Evolutionary conservation across 1,140 invertebrate species (phyloP).

Genomic region (Drosophila baimaii): DNA sequence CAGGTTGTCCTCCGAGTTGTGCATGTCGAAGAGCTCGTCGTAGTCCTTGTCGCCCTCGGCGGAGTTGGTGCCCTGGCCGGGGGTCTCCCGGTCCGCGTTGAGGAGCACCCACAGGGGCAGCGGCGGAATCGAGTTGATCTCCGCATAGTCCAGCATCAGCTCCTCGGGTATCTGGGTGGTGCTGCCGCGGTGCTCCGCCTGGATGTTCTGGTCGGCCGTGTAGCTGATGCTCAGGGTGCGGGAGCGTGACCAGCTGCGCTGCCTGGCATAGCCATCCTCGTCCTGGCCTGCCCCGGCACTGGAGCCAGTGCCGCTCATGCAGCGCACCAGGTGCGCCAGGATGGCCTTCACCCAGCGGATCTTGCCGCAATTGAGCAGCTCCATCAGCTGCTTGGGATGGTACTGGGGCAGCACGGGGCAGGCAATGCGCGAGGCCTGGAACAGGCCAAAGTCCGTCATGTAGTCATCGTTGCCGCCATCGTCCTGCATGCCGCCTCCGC

Average conservation of each 20-base stretch:
- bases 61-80: constrained; percentile 85
- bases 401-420: constrained; percentile 99
- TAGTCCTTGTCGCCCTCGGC: constrained; percentile 89
- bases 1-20: constrained; percentile 91
- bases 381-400: constrained; percentile 99
- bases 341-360: constrained; percentile 99
- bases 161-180: constrained; percentile 91
- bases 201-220: constrained; percentile 88
- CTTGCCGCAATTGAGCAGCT: constrained; percentile 99
- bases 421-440: constrained; percentile 97
- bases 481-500: constrained; percentile 17
- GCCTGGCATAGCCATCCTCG: constrained; percentile 87
- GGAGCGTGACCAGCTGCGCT: constrained; percentile 92
- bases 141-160: constrained; percentile 96
- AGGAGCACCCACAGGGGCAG: constrained; percentile 97
- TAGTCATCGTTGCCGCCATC: constrained; percentile 86
- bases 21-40: constrained; percentile 93
- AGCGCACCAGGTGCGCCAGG: constrained; percentile 94
- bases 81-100: constrained; percentile 94
- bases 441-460: constrained; percentile 97
- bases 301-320: constrained; percentile 87
- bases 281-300: constrained; percentile 46
- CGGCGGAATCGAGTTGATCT: constrained; percentile 98
- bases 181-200: constrained; percentile 86
- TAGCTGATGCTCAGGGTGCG: constrained; percentile 95